phyloP scores from a whole-genome alignment of 2,888 invertebrate species.

The Temnothorax rugatulus region DNA sequence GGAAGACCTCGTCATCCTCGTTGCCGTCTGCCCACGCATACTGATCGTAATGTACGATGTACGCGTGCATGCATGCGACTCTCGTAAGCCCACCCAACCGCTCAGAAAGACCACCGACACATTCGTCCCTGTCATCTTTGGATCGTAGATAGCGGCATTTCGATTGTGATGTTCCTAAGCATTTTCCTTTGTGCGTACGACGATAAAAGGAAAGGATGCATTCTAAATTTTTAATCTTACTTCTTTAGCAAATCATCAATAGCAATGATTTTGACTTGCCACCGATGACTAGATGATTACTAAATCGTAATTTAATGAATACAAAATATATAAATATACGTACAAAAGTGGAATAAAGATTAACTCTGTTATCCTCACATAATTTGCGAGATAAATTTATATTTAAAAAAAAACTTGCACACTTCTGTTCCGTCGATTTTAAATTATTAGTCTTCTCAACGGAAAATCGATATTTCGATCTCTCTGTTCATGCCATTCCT shows the following conservation, averaged over 20 bases:
- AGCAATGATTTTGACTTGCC: background rate
- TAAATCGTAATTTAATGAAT: conserved; percentile 3
- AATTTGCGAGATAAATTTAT: background rate
- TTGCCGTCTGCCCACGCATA: conserved; percentile 65
- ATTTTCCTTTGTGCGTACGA: background rate
- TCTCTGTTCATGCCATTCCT: background rate
- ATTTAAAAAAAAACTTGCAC: background rate
- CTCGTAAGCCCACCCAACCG: conserved; percentile 64
- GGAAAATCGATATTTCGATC: background rate
- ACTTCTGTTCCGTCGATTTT: background rate
- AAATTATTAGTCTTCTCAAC: background rate
- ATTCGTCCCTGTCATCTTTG: conserved; percentile 11
- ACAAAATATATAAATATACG: background rate
- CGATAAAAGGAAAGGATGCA: background rate
- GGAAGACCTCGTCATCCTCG: conserved; percentile 60
- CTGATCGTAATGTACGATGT: conserved; percentile 69
- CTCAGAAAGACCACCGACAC: conserved; percentile 54
- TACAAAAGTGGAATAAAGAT: background rate
- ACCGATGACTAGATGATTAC: too few relatives aligned
- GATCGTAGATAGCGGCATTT: conserved; percentile 22
- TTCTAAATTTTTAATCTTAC: background rate
- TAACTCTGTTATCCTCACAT: background rate
- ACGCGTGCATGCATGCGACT: conserved; percentile 62
- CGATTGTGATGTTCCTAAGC: background rate
- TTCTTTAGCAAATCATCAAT: background rate